Conservation (phyloP, 2,888 invertebrate genomes). For the Caenorhabditis sp. region DNA sequence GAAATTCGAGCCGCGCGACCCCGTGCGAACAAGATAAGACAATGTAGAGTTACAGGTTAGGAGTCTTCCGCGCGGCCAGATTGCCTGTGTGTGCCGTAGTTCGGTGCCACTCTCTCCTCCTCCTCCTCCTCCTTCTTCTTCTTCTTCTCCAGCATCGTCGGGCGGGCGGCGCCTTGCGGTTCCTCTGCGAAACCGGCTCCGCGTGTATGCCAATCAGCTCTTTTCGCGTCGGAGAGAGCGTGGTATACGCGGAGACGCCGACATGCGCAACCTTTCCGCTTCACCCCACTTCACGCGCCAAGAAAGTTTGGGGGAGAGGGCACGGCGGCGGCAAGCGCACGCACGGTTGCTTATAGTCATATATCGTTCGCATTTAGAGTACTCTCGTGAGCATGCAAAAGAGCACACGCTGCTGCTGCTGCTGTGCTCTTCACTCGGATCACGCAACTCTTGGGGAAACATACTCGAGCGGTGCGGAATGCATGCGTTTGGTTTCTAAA, state of each 20-base stretch:
- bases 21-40: constrained; percentile 47
- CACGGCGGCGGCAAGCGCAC: constrained; percentile 13
- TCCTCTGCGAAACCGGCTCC: constrained; percentile 41
- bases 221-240: neutral
- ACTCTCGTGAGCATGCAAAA: constrained; percentile 48
- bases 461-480: constrained; percentile 42
- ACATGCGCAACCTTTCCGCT: constrained; percentile 44
- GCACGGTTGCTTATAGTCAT: constrained; percentile 27
- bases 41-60: constrained; percentile 53
- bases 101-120: constrained; percentile 13
- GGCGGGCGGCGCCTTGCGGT: constrained; percentile 25
- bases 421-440: constrained; percentile 48
- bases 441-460: constrained; percentile 45
- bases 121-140: no score
- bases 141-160: no score
- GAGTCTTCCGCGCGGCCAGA: constrained; percentile 29
- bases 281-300: constrained; percentile 51
- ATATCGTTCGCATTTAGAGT: constrained; percentile 55
- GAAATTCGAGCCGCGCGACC: constrained; percentile 38
- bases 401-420: constrained; percentile 25
- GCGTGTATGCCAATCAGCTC: constrained; percentile 34
- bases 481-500: constrained; percentile 52
- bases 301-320: constrained; percentile 33
- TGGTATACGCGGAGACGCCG: neutral
- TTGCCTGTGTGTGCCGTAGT: constrained; percentile 32